These are phyloP conservation scores for Plagodis dolabraria DNA, from an alignment of 2,888 invertebrate species.

Conservation along the genomic window DNA sequence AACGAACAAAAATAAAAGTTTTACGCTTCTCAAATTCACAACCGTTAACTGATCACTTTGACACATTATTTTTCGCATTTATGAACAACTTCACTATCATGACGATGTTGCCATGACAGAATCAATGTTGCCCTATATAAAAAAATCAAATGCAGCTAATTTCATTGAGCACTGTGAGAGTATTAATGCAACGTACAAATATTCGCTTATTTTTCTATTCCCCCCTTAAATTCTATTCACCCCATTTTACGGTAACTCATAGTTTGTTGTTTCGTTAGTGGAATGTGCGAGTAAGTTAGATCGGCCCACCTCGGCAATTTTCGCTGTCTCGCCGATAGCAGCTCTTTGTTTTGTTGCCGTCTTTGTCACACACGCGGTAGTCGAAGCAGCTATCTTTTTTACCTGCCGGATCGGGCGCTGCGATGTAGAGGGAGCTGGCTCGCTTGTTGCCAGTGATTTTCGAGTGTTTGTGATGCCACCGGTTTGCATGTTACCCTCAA, in stretches of 20 bases:
- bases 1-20: neutral
- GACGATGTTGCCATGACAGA: neutral
- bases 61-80: neutral
- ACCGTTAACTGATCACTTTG: neutral
- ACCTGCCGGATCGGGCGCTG: too few species aligned
- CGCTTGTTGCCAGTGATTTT: too few species aligned
- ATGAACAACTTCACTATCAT: neutral
- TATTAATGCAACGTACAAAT: neutral
- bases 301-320: too few species aligned
- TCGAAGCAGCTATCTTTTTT: too few species aligned
- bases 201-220: neutral
- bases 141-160: neutral
- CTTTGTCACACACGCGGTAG: too few species aligned
- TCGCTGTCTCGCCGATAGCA: too few species aligned
- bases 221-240: neutral
- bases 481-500: too few species aligned
- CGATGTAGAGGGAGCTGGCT: too few species aligned
- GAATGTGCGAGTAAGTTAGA: too few species aligned
- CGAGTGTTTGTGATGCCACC: too few species aligned
- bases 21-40: neutral
- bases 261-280: too few species aligned
- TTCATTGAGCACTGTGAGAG: neutral
- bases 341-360: too few species aligned
- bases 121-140: neutral
- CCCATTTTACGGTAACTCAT: constrained; percentile 1